Conservation (phyloP, 2,797 vertebrate species). For the Pteronotus mesoamericanus region DNA sequence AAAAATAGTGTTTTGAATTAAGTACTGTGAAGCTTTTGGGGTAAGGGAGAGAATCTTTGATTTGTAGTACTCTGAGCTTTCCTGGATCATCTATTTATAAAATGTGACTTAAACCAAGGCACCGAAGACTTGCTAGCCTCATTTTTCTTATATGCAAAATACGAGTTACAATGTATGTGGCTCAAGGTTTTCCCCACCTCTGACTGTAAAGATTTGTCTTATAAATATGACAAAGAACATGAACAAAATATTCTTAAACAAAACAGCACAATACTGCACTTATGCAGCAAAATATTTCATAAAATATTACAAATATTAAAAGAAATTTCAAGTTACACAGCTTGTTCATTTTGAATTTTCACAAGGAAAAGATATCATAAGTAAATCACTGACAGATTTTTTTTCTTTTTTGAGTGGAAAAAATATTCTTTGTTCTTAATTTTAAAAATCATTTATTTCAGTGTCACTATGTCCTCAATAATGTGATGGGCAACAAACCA, state of each 20-base stretch:
- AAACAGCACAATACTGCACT: neutral
- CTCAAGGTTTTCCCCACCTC: neutral
- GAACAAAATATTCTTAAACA: neutral
- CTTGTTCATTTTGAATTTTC: neutral
- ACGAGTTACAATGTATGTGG: neutral
- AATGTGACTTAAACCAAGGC: neutral
- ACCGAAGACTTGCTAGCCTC: neutral
- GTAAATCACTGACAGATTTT: neutral
- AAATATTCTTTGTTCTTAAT: neutral
- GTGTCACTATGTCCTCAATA: slow-evolving; percentile 25
- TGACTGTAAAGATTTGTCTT: neutral
- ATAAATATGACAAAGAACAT: neutral
- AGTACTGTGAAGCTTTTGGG: neutral
- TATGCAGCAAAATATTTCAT: neutral
- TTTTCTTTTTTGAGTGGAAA: neutral
- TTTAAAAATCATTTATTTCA: neutral
- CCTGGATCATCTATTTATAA: neutral
- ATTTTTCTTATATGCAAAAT: neutral
- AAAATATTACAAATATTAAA: neutral
- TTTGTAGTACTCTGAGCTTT: neutral
- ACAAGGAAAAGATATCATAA: neutral
- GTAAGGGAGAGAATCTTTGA: neutral
- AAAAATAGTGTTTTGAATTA: neutral
- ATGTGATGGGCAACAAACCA: neutral
- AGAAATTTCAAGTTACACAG: neutral